These are phyloP conservation scores for Oreochromis niloticus DNA, from an alignment of 2,113 vertebrate species.

Conservation along the genomic window DNA sequence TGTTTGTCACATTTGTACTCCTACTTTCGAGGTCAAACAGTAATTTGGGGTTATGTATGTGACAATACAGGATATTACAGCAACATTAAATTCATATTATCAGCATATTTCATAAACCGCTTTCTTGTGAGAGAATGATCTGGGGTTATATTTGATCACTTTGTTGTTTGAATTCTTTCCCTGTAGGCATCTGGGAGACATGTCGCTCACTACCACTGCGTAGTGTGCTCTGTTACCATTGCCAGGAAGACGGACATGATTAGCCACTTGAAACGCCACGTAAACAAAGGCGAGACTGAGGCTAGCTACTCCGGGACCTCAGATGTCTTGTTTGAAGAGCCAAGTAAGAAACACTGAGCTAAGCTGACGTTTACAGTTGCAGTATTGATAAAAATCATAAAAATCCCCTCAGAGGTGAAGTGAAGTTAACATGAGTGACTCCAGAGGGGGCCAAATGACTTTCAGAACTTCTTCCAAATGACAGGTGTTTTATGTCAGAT, in stretches of 20 bases:
- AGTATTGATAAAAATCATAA: background rate
- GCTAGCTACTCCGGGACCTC: conserved; percentile 78
- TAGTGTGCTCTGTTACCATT: conserved; percentile 92
- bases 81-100: background rate
- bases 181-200: conserved; percentile 75
- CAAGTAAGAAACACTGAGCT: conserved; percentile 20
- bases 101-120: background rate
- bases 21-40: background rate
- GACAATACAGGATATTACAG: background rate
- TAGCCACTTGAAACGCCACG: conserved; percentile 87
- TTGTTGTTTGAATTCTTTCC: background rate
- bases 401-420: background rate
- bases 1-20: background rate
- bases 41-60: background rate
- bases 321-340: conserved; percentile 41
- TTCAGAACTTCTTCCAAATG: background rate
- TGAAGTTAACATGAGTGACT: background rate
- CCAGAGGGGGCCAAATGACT: background rate
- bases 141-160: background rate
- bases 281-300: conserved; percentile 92
- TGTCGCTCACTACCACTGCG: conserved; percentile 92
- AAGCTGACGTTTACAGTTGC: background rate
- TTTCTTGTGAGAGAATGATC: background rate
- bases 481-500: background rate
- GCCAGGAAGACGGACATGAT: conserved; percentile 91